Evolutionary conservation across 2,113 vertebrate species (phyloP).

Genomic region (Pteropus alecto): DNA sequence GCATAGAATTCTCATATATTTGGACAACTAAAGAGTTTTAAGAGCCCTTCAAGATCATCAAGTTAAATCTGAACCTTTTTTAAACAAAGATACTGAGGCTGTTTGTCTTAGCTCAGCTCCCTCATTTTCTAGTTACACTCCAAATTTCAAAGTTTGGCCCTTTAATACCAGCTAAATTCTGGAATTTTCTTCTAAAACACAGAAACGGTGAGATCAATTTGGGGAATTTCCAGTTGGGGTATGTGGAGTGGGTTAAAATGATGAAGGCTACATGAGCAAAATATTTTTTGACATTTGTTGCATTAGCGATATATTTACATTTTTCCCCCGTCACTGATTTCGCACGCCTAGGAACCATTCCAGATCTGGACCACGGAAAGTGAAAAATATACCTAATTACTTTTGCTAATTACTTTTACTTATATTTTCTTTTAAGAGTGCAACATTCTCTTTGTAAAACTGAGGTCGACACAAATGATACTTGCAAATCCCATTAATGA

Average conservation of each 20-base stretch:
- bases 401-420: neutral
- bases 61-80: neutral
- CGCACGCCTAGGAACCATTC: neutral
- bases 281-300: neutral
- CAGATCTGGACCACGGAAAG: neutral
- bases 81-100: neutral
- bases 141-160: neutral
- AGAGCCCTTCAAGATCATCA: neutral
- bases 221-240: neutral
- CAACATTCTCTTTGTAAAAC: neutral
- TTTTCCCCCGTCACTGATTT: neutral
- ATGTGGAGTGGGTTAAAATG: neutral
- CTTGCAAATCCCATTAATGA: neutral
- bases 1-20: neutral
- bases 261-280: neutral
- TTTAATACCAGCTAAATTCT: neutral
- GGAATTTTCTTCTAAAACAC: neutral
- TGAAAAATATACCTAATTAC: constrained; percentile 38
- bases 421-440: constrained; percentile 5
- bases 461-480: neutral
- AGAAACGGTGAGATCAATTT: neutral
- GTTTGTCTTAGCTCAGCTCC: neutral
- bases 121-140: neutral
- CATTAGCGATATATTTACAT: neutral
- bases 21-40: neutral